phyloP scores from a whole-genome alignment of 2,888 invertebrate genomes.

The Parelbella ahira region DNA sequence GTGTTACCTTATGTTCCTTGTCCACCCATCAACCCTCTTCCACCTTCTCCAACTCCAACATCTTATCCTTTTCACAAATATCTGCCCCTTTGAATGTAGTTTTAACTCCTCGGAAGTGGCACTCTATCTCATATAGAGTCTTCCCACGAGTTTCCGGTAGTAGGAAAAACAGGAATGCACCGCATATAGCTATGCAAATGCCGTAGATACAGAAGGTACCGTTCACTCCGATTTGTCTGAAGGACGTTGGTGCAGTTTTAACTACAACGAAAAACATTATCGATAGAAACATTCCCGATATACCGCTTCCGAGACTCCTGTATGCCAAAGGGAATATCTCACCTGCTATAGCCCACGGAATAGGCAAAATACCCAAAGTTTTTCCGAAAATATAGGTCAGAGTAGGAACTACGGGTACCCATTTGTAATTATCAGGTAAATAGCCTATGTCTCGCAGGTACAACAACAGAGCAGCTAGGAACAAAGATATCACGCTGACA shows the following conservation, averaged over 20 bases:
- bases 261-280: constrained; percentile 83
- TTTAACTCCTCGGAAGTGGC: constrained; percentile 62
- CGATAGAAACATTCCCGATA: constrained; percentile 82
- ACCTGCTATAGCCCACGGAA: constrained; percentile 87
- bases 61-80: constrained; percentile 50
- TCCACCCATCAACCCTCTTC: constrained; percentile 57
- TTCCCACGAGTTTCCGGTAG: constrained; percentile 86
- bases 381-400: constrained; percentile 80
- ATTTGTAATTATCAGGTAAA: constrained; percentile 53
- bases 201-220: constrained; percentile 83
- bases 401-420: constrained; percentile 72
- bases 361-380: constrained; percentile 81
- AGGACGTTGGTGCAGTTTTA: constrained; percentile 82
- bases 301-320: constrained; percentile 83
- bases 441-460: constrained; percentile 58
- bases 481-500: constrained; percentile 79
- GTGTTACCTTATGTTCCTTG: constrained; percentile 42
- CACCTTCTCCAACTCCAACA: constrained; percentile 60
- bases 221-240: constrained; percentile 72
- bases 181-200: constrained; percentile 74
- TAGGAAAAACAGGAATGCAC: constrained; percentile 77
- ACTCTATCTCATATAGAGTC: constrained; percentile 84
- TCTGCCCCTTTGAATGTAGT: constrained; percentile 26
- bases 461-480: constrained; percentile 66
- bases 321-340: constrained; percentile 84